phyloP scores from a whole-genome alignment of 2,113 vertebrate species.

The Maccullochella peelii region DNA sequence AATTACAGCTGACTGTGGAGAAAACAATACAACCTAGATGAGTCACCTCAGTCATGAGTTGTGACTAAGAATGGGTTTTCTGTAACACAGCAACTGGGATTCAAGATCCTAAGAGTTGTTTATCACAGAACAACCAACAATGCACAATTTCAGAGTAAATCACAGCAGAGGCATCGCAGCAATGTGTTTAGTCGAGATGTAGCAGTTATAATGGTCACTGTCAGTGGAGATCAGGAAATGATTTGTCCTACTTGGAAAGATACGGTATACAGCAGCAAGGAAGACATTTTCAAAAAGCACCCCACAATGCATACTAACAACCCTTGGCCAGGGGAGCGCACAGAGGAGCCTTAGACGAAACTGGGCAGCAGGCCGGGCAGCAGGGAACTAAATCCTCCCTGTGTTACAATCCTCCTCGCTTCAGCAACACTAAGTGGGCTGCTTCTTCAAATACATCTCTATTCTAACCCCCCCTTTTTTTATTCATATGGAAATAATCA shows the following conservation, averaged over 20 bases:
- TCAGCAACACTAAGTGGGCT: constrained; percentile 12
- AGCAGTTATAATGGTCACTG: constrained; percentile 1
- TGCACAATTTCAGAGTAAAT: constrained; percentile 35
- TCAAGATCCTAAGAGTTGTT: constrained; percentile 8
- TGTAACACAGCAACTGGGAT: not conserved
- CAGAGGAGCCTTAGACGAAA: constrained; percentile 74
- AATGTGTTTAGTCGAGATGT: not conserved
- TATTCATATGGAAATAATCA: constrained; percentile 8
- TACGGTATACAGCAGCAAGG: not conserved
- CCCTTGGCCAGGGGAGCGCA: constrained; percentile 27
- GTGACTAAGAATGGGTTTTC: not conserved
- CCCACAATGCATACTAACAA: constrained; percentile 73
- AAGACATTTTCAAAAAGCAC: constrained; percentile 28
- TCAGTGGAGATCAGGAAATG: constrained; percentile 2
- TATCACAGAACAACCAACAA: constrained; percentile 15
- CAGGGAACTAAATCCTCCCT: constrained; percentile 45
- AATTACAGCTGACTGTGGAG: not conserved
- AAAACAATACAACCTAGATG: constrained; percentile 24
- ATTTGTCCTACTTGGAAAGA: constrained; percentile 39
- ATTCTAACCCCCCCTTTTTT: not conserved
- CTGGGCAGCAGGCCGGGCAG: constrained; percentile 33
- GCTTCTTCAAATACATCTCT: constrained; percentile 17
- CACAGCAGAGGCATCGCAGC: not conserved
- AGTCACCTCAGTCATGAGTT: constrained; percentile 26
- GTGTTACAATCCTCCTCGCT: constrained; percentile 29